Evolutionary conservation across 2,888 invertebrate genomes (phyloP).

Genomic region (Siphlonurus alternatus): DNA sequence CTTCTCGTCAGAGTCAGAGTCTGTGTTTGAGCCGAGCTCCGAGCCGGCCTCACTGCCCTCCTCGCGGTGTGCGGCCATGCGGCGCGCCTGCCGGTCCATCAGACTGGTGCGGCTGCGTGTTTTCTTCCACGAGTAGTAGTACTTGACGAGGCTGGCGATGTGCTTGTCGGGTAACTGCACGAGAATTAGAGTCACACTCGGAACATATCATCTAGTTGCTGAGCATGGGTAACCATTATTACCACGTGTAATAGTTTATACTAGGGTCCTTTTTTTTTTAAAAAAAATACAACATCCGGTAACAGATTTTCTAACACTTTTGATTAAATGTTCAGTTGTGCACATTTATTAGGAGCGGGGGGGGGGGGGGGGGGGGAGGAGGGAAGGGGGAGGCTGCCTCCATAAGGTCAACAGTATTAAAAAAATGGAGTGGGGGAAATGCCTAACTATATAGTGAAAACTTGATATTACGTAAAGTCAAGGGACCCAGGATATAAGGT

Average conservation of each 20-base stretch:
- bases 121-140: constrained; percentile 98
- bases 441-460: no score
- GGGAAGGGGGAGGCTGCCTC: no score
- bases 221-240: constrained; percentile 20
- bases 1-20: constrained; percentile 82
- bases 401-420: no score
- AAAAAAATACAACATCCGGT: not conserved
- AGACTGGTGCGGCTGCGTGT: constrained; percentile 79
- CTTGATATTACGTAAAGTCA: no score
- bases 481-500: no score
- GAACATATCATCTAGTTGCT: constrained; percentile 35
- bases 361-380: no score
- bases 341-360: no score
- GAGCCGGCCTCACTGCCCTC: constrained; percentile 65
- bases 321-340: no score
- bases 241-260: not conserved
- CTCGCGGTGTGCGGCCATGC: constrained; percentile 48
- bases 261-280: not conserved
- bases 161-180: constrained; percentile 88
- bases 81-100: constrained; percentile 73
- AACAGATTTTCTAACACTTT: no score
- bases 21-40: constrained; percentile 69
- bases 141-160: constrained; percentile 88
- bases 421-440: no score
- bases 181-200: constrained; percentile 17